Evolutionary conservation across 2,113 vertebrate species (phyloP).

Genomic region (Illadopsis cleaveri): DNA sequence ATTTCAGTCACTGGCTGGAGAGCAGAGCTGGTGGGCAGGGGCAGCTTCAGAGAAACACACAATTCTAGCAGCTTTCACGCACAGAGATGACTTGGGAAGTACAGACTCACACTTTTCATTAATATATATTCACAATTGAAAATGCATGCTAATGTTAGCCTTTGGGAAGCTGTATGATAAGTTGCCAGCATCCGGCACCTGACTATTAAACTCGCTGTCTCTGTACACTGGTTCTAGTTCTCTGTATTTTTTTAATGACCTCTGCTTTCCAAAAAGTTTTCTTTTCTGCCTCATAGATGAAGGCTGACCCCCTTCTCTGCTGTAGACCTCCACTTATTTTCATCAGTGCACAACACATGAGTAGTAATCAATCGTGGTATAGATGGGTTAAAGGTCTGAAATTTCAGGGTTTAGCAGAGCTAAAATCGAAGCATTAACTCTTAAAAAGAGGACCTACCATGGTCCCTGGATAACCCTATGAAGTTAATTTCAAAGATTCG

Average conservation of each 20-base stretch:
- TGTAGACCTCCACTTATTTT: not conserved
- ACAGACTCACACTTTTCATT: not conserved
- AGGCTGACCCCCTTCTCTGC: not conserved
- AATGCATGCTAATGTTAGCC: not conserved
- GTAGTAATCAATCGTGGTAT: not conserved
- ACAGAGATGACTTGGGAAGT: not conserved
- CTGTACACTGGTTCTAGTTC: not conserved
- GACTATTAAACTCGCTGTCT: not conserved
- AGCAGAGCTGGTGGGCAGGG: not conserved
- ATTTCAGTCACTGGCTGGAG: not conserved
- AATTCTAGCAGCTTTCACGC: not conserved
- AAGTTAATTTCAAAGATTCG: not conserved
- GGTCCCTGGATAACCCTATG: not conserved
- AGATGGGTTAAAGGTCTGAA: not conserved
- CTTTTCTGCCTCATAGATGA: not conserved
- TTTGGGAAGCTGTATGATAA: not conserved
- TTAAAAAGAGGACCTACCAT: not conserved
- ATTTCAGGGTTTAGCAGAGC: not conserved
- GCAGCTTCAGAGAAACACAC: not conserved
- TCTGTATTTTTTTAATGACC: not conserved
- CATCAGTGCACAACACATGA: not conserved
- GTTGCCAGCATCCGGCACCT: not conserved
- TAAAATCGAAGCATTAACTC: not conserved
- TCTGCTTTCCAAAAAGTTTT: not conserved
- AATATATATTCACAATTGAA: not conserved